These are phyloP conservation scores for Andrena haemorrhoa DNA, from an alignment of 2,888 invertebrate species.

Conservation along the genomic window DNA sequence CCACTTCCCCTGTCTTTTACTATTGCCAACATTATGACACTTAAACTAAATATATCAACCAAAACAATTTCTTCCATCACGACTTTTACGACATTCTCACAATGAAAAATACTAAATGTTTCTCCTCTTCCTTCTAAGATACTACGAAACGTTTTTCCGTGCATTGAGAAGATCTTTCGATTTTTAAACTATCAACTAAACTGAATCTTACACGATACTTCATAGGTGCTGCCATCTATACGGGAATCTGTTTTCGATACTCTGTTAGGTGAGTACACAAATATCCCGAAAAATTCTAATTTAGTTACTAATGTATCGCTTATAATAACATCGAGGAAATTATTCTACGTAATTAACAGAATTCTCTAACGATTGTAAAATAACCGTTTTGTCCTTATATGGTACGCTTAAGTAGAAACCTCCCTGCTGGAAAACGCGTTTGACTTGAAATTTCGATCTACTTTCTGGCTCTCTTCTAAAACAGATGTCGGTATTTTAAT, in stretches of 20 bases:
- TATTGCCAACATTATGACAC: neutral
- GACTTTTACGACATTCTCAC: neutral
- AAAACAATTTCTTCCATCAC: neutral
- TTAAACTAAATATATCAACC: neutral
- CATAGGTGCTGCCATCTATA: neutral
- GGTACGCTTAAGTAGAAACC: no score
- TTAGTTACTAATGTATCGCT: neutral
- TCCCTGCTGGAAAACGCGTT: rapidly evolving
- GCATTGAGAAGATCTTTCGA: neutral
- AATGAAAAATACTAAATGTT: neutral
- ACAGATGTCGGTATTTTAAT: slow-evolving; percentile 35
- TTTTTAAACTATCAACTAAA: neutral
- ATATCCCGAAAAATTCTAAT: neutral
- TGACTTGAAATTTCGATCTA: no score
- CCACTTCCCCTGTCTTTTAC: neutral
- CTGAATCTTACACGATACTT: neutral
- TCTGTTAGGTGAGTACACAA: neutral
- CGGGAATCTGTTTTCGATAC: neutral
- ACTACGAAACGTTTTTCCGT: neutral
- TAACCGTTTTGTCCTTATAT: neutral
- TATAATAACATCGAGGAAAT: neutral
- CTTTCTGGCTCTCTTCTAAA: slow-evolving; percentile 28
- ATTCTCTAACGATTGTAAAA: neutral
- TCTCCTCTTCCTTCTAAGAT: neutral
- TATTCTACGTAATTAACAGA: neutral